phyloP scores from a whole-genome alignment of 2,797 vertebrate species.

The Sebastes ruberrimus region DNA sequence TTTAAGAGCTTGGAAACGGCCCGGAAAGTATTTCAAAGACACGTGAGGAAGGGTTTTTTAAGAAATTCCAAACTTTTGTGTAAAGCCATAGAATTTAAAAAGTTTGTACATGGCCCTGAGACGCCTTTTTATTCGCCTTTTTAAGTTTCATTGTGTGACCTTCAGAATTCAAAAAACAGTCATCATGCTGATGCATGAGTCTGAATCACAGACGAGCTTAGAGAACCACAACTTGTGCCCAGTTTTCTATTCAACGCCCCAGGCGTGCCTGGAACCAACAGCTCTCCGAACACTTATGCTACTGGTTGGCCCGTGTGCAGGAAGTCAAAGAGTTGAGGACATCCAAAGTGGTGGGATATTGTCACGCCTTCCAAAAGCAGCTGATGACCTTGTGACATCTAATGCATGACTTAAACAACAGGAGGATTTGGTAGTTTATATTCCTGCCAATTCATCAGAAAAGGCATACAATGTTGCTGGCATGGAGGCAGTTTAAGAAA shows the following conservation, averaged over 20 bases:
- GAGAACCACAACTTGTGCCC: conserved; percentile 9
- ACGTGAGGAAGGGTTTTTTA: conserved; percentile 11
- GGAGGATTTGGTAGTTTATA: neutral
- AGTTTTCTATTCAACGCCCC: conserved; percentile 3
- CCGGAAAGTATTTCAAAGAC: conserved; percentile 16
- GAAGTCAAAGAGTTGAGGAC: neutral
- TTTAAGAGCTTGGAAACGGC: conserved; percentile 31
- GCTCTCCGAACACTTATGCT: conserved; percentile 18
- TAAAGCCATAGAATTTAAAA: conserved; percentile 6
- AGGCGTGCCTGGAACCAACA: conserved; percentile 12
- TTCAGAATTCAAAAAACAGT: neutral
- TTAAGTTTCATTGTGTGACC: neutral
- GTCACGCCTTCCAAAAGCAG: conserved; percentile 19
- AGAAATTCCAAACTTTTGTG: conserved; percentile 2
- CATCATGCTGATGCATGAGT: neutral
- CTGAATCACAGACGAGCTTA: neutral
- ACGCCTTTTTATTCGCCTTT: neutral
- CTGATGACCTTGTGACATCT: conserved; percentile 5
- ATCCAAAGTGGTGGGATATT: conserved; percentile 15
- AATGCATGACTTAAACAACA: neutral
- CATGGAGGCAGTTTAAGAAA: neutral
- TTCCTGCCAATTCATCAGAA: neutral
- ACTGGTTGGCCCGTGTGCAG: conserved; percentile 8
- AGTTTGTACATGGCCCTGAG: neutral
- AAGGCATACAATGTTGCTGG: neutral